phyloP scores from a whole-genome alignment of 2,888 invertebrate species.

The Sphecodes monilicornis region DNA sequence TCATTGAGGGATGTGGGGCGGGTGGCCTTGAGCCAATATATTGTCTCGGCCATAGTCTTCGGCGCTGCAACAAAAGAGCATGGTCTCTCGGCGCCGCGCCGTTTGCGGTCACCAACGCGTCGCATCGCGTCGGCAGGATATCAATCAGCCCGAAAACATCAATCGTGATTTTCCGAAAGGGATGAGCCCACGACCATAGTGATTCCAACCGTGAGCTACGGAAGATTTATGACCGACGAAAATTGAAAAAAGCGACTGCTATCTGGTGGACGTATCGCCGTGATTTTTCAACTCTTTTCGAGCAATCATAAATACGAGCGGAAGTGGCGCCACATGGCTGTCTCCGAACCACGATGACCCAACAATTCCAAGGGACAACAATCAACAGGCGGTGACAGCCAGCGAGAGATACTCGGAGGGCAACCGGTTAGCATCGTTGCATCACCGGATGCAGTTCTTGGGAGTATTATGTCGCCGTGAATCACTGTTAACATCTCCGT shows the following conservation, averaged over 20 bases:
- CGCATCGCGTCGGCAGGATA: slow-evolving; percentile 1
- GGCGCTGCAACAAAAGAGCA: background rate
- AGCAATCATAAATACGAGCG: slow-evolving; percentile 34
- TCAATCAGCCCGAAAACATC: slow-evolving; percentile 36
- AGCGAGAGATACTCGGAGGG: background rate
- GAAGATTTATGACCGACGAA: slow-evolving; percentile 46
- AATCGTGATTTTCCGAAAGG: slow-evolving; percentile 43
- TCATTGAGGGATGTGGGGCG: background rate
- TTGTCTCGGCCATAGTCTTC: slow-evolving; percentile 1
- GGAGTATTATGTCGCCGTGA: slow-evolving; percentile 19
- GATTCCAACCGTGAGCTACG: background rate
- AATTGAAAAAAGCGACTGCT: slow-evolving; percentile 44
- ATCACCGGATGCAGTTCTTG: slow-evolving; percentile 3
- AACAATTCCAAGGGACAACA: background rate
- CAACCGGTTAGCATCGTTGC: background rate
- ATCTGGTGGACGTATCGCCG: slow-evolving; percentile 39
- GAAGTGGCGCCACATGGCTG: background rate
- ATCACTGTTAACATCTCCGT: slow-evolving; percentile 17
- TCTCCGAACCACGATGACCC: background rate
- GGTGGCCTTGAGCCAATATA: background rate
- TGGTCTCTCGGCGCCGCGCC: background rate
- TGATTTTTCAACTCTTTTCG: slow-evolving; percentile 54
- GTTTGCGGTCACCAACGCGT: background rate
- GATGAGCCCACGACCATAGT: background rate
- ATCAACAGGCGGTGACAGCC: slow-evolving; percentile 8